These are phyloP conservation scores for Erpobdella octoculata DNA, from an alignment of 2,888 invertebrate species.

Conservation along the genomic window DNA sequence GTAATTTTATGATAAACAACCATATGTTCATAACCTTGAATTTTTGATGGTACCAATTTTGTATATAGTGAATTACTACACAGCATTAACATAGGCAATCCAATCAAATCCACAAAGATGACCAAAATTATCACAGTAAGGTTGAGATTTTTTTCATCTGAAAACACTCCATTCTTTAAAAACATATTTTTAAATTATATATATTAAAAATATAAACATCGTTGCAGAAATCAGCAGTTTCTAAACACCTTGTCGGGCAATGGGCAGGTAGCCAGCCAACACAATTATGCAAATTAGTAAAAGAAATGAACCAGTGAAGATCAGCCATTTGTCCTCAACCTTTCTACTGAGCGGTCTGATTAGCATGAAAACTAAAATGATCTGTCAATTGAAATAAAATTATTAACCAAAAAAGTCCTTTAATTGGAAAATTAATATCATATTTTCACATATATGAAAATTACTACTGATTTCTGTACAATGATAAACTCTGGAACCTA, in stretches of 20 bases:
- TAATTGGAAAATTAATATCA: neutral
- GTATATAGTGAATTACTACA: constrained; percentile 46
- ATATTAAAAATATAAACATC: neutral
- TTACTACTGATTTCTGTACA: no score
- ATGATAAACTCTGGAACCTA: no score
- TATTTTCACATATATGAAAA: no score
- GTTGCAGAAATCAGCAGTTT: neutral
- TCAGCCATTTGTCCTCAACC: constrained; percentile 11
- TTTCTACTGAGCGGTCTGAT: constrained; percentile 8
- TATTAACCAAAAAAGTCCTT: neutral
- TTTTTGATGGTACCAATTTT: constrained; percentile 44
- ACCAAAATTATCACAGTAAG: constrained; percentile 40
- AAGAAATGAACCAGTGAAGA: constrained; percentile 15
- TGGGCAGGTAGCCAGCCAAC: constrained; percentile 22
- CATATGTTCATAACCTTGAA: constrained; percentile 42
- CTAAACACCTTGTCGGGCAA: constrained; percentile 16
- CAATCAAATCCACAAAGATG: constrained; percentile 43
- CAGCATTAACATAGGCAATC: constrained; percentile 44
- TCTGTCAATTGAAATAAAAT: constrained; percentile 10
- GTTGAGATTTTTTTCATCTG: constrained; percentile 39
- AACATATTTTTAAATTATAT: neutral
- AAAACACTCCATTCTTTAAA: constrained; percentile 24
- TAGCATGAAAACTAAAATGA: constrained; percentile 25
- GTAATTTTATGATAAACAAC: neutral
- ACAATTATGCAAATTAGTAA: neutral